Percentiles rank a stretch among this genome's conserved stretches.
Evolutionary conservation across 2,888 invertebrate species (phyloP).

Genomic region (Ichneumoninae sp.): DNA sequence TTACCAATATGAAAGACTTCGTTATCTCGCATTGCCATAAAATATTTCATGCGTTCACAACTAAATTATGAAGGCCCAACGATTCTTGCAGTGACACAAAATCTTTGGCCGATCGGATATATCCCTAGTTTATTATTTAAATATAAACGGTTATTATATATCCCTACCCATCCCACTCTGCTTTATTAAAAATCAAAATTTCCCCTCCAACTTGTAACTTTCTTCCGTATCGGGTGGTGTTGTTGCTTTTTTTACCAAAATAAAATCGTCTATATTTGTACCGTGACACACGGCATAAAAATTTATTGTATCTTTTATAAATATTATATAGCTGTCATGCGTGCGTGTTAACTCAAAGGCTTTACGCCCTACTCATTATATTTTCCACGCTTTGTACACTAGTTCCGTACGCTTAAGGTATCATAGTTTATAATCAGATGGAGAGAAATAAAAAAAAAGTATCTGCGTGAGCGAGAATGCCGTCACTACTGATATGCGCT

Average conservation of each 20-base stretch:
- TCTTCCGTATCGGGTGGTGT: background rate
- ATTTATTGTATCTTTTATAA: constrained; percentile 26
- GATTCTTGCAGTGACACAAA: constrained; percentile 58
- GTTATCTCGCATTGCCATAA: constrained; percentile 63
- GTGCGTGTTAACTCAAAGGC: constrained; percentile 66
- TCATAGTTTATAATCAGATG: constrained; percentile 65
- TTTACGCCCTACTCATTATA: constrained; percentile 50
- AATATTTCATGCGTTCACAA: constrained; percentile 73
- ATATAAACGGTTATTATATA: no score
- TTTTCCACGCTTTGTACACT: constrained; percentile 59
- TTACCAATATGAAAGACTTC: constrained; percentile 6
- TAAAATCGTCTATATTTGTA: background rate
- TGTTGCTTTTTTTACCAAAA: background rate
- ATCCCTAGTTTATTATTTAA: no score
- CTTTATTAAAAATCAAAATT: no score
- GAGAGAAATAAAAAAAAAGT: constrained; percentile 59
- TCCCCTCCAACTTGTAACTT: no score
- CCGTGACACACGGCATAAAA: background rate
- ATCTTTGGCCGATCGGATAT: constrained; percentile 13
- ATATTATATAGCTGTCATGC: constrained; percentile 52
- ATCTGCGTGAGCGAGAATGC: constrained; percentile 67
- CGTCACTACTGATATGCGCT: constrained; percentile 62
- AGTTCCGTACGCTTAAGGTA: constrained; percentile 57
- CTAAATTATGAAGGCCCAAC: constrained; percentile 72
- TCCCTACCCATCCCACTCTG: no score